These are phyloP conservation scores for Oceanodroma tethys DNA, from an alignment of 2,113 vertebrate genomes.

Conservation along the genomic window DNA sequence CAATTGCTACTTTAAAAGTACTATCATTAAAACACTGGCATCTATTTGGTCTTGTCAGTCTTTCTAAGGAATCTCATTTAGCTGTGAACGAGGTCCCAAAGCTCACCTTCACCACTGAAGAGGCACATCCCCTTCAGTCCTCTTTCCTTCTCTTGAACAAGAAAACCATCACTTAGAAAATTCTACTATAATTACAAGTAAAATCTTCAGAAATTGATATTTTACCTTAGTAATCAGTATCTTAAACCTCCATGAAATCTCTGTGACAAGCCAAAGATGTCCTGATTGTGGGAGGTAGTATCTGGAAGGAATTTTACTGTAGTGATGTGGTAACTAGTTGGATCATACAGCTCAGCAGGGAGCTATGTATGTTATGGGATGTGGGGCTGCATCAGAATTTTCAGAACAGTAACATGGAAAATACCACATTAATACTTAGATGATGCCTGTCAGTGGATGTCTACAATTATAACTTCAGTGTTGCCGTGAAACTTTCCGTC, in stretches of 20 bases:
- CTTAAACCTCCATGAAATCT: not conserved
- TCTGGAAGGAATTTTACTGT: not conserved
- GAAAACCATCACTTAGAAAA: not conserved
- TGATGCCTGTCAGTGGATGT: not conserved
- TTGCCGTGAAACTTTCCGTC: not conserved
- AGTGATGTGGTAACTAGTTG: not conserved
- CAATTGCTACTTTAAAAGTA: not conserved
- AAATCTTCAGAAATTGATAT: not conserved
- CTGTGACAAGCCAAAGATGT: not conserved
- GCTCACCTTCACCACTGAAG: not conserved
- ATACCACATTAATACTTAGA: not conserved
- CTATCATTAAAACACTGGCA: not conserved
- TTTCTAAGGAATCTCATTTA: not conserved
- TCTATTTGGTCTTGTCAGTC: not conserved
- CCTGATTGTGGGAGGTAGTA: not conserved
- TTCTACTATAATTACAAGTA: not conserved
- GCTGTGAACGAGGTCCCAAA: not conserved
- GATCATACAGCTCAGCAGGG: not conserved
- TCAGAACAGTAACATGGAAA: not conserved
- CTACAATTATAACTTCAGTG: not conserved
- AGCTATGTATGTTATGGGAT: not conserved
- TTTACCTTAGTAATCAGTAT: not conserved
- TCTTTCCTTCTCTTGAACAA: not conserved
- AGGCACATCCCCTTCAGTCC: accelerated
- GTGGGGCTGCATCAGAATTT: not conserved